These are phyloP conservation scores for Temnopleurus reevesii DNA, from an alignment of 53 echinoderm and acorn worm genomes.

Conservation along the genomic window DNA sequence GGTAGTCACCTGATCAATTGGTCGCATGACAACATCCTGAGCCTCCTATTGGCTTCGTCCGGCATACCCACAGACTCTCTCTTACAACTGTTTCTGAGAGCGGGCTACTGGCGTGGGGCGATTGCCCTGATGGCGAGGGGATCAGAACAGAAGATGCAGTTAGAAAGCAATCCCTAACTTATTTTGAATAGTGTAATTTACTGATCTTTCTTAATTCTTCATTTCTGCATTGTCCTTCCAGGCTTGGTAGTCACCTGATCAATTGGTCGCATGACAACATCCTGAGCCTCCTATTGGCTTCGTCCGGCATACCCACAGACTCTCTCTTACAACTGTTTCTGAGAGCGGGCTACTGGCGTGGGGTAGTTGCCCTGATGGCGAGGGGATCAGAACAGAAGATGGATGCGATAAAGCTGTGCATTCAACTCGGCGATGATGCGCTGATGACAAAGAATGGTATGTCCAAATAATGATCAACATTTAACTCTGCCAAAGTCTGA, in stretches of 20 bases:
- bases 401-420: slow-evolving; percentile 2
- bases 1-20: slow-evolving; percentile 57
- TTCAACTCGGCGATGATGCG: slow-evolving; percentile 30
- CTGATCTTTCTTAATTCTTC: background rate
- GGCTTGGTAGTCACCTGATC: slow-evolving; percentile 58
- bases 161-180: background rate
- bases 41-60: slow-evolving; percentile 1
- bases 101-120: slow-evolving; percentile 32
- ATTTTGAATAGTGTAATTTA: background rate
- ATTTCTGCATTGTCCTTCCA: background rate
- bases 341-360: slow-evolving; percentile 34
- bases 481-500: background rate
- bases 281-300: slow-evolving; percentile 23
- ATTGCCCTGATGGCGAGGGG: background rate
- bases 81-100: background rate
- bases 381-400: background rate
- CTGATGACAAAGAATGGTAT: no score
- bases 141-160: background rate
- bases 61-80: background rate
- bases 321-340: background rate
- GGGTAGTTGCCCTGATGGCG: background rate
- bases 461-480: no score
- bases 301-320: background rate
- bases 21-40: slow-evolving; percentile 39
- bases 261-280: slow-evolving; percentile 41